Percentiles rank a stretch among this genome's conserved stretches.
Conservation (phyloP, 2,797 vertebrate species). For the Gambusia yucatana region DNA sequence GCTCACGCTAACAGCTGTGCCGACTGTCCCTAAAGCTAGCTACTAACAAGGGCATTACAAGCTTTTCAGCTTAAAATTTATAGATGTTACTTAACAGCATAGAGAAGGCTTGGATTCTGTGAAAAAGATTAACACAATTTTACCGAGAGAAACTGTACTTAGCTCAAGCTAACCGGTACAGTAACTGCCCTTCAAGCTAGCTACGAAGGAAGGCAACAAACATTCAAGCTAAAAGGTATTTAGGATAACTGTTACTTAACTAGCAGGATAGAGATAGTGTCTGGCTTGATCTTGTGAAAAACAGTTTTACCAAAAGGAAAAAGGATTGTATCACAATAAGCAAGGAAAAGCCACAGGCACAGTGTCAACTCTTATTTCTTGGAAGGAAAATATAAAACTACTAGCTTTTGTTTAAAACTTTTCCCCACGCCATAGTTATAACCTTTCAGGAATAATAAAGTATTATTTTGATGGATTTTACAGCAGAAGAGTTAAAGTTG, state of each 20-base stretch:
- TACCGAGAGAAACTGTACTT: too few species aligned
- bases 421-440: too few species aligned
- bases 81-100: neutral
- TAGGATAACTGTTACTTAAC: too few species aligned
- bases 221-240: neutral
- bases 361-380: neutral
- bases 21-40: too few species aligned
- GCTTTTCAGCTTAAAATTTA: neutral
- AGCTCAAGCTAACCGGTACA: too few species aligned
- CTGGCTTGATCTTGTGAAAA: neutral
- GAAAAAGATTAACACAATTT: too few species aligned
- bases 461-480: neutral
- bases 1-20: too few species aligned
- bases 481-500: neutral
- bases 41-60: too few species aligned
- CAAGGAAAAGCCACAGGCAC: neutral
- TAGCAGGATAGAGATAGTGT: neutral
- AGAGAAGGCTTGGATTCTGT: too few species aligned
- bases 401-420: neutral
- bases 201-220: neutral
- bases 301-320: neutral
- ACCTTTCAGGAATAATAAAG: neutral
- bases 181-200: too few species aligned
- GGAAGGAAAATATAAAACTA: neutral
- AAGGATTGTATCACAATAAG: neutral